Base-by-base conservation (phyloP, 2,888 invertebrate species). In the Lordiphosa andalusiaca region DNA sequence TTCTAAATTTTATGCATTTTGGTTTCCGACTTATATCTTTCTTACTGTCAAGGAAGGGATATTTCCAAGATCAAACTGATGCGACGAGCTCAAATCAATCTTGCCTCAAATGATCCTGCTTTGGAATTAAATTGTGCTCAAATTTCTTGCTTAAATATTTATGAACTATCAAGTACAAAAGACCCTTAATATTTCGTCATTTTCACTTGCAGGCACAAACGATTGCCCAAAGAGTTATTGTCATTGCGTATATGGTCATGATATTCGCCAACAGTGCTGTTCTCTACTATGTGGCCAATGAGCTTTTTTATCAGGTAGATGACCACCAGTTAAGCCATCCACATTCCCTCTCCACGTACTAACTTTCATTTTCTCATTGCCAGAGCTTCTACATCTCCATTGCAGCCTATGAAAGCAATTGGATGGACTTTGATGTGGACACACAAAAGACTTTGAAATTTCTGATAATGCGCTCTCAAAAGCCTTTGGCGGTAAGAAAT, bases 271-370 rank as follows among this genome's bases (percentile, higher is more conserved):
- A 86, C 19, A 86, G 84, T 49, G 69, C 67, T 4, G 76, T 84
- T 0, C 63, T 87, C 25, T 87, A 87, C 57, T 87, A 83, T 25
- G 86, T 81, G 25, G 85, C 85, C 44, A 87, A 85, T 50, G 86
- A 86, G n/a, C 67, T 87, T 2, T 78, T 75, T 16, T 78, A 71
- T 61, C 72, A 87, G 73, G 83, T 83, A 40, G 49, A 46, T 42
- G 6, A 7, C 3, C 9, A 2, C 9, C n/a, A n/a, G n/a, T 10
- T 4, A 19, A 7, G 12, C 0, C 6, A 35, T 19, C 16, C 7
- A 2, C 5, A 2, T 16, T 4, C 16, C 9, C 0, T 6, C 7
- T 6, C 2, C 2, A 9, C 5, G n/a, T 7, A 6, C 13, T 1
- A 10, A 0, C 25, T 30, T 40, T 5, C 0, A 9, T 13, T 6